A percentile compares a stretch with the other conserved stretches of the same genome.
phyloP scores from a whole-genome alignment of 2,888 invertebrate species.

The Latrodectus hesperus region DNA sequence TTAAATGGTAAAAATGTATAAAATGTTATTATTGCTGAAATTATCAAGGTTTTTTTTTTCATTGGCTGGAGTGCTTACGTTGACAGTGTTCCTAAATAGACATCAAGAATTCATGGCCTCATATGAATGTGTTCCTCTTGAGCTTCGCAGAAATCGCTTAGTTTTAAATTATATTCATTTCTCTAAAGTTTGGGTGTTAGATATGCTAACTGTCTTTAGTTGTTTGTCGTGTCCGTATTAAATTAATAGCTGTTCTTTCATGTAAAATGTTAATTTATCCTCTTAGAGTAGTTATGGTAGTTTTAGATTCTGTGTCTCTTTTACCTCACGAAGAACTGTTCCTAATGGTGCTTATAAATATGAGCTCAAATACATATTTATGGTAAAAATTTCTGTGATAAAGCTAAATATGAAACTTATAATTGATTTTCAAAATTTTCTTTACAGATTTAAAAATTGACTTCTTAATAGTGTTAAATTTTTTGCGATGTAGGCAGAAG shows the following conservation, averaged over 20 bases:
- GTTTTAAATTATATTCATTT: not conserved
- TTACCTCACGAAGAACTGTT: constrained; percentile 60
- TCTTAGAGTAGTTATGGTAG: constrained; percentile 5
- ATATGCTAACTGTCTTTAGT: not conserved
- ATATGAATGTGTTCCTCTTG: not conserved
- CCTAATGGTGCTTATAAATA: constrained; percentile 61
- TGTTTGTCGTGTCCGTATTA: not conserved
- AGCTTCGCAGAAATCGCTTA: not conserved
- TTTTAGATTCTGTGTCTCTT: constrained; percentile 6
- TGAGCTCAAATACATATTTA: constrained; percentile 46
- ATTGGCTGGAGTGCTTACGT: not conserved
- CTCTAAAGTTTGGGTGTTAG: constrained; percentile 21
- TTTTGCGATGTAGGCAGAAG: not conserved
- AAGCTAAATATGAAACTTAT: not conserved
- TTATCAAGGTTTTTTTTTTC: not conserved
- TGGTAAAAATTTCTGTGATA: constrained; percentile 44
- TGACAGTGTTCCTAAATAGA: not conserved
- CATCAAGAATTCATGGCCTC: not conserved
- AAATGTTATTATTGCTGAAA: no score
- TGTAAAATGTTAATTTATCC: not conserved
- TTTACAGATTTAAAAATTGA: not conserved
- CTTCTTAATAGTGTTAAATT: not conserved
- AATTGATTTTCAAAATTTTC: not conserved
- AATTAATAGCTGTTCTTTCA: not conserved
- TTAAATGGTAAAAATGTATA: no score